A percentile compares a stretch with the other conserved stretches of the same genome.
Conservation (phyloP, 2,888 invertebrate genomes). For the Nemoura dubitans region DNA sequence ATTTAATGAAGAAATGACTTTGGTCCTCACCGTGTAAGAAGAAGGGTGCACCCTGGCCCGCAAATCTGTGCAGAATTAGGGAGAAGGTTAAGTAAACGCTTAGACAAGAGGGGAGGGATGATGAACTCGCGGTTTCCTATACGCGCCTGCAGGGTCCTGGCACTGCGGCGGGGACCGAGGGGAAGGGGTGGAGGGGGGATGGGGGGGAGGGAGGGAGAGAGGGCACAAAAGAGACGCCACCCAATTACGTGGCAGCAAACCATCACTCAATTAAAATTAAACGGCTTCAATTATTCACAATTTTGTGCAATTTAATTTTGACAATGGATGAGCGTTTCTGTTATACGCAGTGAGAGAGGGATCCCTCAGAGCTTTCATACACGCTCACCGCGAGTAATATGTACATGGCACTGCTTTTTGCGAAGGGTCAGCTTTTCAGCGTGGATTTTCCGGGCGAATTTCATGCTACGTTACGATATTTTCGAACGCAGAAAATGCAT, state of each 20-base stretch:
- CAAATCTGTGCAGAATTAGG: conserved; percentile 23
- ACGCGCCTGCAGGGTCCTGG: neutral
- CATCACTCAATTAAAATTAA: conserved; percentile 53
- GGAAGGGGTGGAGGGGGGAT: neutral
- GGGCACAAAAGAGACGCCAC: conserved; percentile 42
- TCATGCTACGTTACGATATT: neutral
- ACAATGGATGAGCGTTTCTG: conserved; percentile 47
- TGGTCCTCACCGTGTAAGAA: neutral
- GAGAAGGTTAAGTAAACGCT: neutral
- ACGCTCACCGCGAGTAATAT: neutral
- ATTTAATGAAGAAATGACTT: conserved; percentile 34
- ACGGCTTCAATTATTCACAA: conserved; percentile 52
- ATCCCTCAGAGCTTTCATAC: conserved; percentile 37
- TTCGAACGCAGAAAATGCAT: no score
- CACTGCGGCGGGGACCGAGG: neutral
- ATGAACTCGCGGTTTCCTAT: conserved; percentile 14
- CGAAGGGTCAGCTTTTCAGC: conserved; percentile 18
- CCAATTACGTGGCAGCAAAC: conserved; percentile 48
- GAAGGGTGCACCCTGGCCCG: neutral
- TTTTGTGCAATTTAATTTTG: conserved; percentile 52
- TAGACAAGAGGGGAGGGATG: conserved; percentile 17
- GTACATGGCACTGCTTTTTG: neutral
- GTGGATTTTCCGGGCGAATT: neutral
- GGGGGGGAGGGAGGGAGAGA: conserved; percentile 16
- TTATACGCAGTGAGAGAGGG: neutral